phyloP scores from a whole-genome alignment of 1,140 invertebrate genomes.

The Zaprionus kolodkinae region DNA sequence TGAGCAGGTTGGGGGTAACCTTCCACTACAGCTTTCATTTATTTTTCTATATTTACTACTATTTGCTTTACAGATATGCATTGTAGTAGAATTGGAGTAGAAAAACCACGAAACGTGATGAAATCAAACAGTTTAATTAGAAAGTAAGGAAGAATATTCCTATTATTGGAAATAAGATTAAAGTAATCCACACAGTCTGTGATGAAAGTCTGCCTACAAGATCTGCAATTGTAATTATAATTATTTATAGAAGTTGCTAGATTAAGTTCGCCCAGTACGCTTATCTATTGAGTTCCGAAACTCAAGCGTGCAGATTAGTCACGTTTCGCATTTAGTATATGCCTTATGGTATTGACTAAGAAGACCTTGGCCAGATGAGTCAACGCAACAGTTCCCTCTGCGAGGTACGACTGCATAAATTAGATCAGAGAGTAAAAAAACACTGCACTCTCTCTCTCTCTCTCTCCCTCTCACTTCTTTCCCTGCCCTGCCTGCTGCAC shows the following conservation, averaged over 20 bases:
- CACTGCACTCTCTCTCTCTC: neutral
- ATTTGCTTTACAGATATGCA: conserved; percentile 29
- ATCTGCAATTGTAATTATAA: neutral
- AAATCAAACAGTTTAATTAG: conserved; percentile 39
- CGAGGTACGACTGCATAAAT: too few species aligned
- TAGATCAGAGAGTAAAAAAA: too few species aligned
- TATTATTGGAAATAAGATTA: too few species aligned
- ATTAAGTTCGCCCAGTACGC: neutral
- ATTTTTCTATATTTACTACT: neutral
- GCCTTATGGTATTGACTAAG: too few species aligned
- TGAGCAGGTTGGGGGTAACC: too few species aligned
- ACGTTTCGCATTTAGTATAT: neutral
- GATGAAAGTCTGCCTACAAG: neutral
- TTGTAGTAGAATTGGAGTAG: neutral
- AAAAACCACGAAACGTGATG: conserved; percentile 25
- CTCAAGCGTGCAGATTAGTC: conserved; percentile 14
- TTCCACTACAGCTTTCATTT: neutral
- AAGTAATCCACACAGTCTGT: neutral
- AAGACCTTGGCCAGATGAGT: conserved; percentile 32
- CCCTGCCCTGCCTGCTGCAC: too few species aligned
- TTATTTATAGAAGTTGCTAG: conserved; percentile 3
- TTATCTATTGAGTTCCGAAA: neutral
- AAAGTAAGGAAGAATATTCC: too few species aligned
- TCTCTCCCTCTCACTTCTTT: too few species aligned
- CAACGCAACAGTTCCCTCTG: conserved; percentile 2